phyloP scores from a whole-genome alignment of 2,113 vertebrate genomes.

The Carollia perspicillata region DNA sequence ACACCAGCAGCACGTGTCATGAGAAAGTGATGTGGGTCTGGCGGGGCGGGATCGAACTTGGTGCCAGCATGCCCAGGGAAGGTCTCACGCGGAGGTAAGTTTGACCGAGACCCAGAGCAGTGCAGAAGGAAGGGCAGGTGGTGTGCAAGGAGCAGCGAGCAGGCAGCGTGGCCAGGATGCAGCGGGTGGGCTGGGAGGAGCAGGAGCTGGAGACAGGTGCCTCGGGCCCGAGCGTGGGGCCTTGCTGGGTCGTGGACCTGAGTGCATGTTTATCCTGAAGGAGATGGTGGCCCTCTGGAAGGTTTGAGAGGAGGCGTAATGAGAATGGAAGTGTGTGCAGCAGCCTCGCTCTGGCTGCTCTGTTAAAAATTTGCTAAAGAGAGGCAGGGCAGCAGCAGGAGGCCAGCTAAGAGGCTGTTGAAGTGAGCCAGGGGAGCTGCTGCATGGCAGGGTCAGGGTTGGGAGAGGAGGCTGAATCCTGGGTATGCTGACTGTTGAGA shows the following conservation, averaged over 20 bases:
- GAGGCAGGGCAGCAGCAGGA: not conserved
- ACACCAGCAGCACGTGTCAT: not conserved
- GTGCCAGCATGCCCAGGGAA: not conserved
- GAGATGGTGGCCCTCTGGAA: not conserved
- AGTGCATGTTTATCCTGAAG: not conserved
- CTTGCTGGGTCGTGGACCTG: not conserved
- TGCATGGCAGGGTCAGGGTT: not conserved
- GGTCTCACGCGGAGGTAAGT: not conserved
- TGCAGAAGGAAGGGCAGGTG: not conserved
- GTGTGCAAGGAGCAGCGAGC: not conserved
- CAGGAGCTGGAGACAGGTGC: not conserved
- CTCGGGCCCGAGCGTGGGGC: fast-evolving
- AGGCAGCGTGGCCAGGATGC: not conserved
- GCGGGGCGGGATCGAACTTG: not conserved
- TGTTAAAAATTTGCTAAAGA: not conserved
- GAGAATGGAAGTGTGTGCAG: not conserved
- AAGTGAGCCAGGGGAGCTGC: no score
- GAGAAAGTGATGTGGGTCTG: not conserved
- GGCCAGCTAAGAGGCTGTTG: not conserved
- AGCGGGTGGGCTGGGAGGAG: no score
- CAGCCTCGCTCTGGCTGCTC: not conserved
- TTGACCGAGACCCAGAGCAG: not conserved
- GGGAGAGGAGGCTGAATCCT: not conserved
- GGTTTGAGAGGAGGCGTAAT: not conserved
- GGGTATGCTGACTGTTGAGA: not conserved